Evolutionary conservation across 2,113 vertebrate genomes (phyloP).

Genomic region (Platysternon megacephalum): DNA sequence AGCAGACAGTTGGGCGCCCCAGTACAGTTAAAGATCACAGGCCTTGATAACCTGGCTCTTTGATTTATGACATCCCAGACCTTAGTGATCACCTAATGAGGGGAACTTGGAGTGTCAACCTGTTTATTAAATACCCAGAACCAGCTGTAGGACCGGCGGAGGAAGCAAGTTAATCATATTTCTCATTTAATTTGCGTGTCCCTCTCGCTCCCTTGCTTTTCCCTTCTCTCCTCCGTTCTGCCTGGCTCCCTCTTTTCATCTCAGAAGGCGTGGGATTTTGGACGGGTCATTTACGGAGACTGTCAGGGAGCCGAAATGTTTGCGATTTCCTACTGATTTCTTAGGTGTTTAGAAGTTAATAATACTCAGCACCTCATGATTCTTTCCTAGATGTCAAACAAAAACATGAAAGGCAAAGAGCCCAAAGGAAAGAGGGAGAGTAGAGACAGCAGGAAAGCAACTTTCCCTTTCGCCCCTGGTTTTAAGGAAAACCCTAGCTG

Average conservation of each 20-base stretch:
- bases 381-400: conserved; percentile 79
- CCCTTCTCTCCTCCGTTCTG: conserved; percentile 8
- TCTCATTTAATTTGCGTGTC: conserved; percentile 74
- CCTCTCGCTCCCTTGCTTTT: background rate
- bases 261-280: conserved; percentile 68
- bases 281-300: conserved; percentile 75
- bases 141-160: conserved; percentile 85
- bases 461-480: background rate
- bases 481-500: conserved; percentile 20
- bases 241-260: conserved; percentile 51
- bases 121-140: conserved; percentile 98
- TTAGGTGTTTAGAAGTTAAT: conserved; percentile 86
- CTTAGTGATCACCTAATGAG: conserved; percentile 96
- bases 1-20: conserved; percentile 98
- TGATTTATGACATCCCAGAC: conserved; percentile 92
- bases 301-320: conserved; percentile 74
- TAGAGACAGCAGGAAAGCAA: background rate
- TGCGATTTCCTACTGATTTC: conserved; percentile 82
- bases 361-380: conserved; percentile 84
- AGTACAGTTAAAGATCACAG: conserved; percentile 94
- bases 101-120: conserved; percentile 94
- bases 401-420: conserved; percentile 79
- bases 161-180: conserved; percentile 83
- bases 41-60: conserved; percentile 94
- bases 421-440: conserved; percentile 70